Conservation (phyloP, 2,888 invertebrate species). For the Drosophila paranaensis region DNA sequence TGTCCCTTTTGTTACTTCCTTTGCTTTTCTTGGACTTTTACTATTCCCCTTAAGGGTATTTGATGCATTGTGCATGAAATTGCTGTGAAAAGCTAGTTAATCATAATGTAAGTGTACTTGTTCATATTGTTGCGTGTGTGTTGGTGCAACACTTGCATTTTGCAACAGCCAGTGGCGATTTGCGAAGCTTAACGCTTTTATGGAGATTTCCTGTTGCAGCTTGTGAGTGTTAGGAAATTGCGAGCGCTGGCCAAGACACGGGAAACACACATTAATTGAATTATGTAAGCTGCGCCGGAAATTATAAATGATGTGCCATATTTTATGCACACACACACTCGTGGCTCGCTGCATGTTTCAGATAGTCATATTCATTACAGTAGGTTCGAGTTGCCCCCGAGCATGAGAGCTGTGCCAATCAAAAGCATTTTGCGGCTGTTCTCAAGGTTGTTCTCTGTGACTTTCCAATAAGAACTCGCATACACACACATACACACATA, state of each 20-base stretch:
- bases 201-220: conserved; percentile 56
- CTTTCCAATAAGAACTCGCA: conserved; percentile 74
- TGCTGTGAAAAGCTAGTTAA: neutral
- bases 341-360: conserved; percentile 16
- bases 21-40: too few species aligned
- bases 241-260: conserved; percentile 43
- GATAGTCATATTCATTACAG: conserved; percentile 34
- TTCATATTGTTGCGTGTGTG: neutral
- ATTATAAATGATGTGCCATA: conserved; percentile 78
- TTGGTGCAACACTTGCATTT: conserved; percentile 30
- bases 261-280: conserved; percentile 75
- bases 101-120: conserved; percentile 1
- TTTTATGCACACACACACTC: conserved; percentile 48
- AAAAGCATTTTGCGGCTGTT: conserved; percentile 52
- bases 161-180: conserved; percentile 50
- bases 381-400: conserved; percentile 30
- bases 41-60: too few species aligned
- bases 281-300: conserved; percentile 71
- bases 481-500: conserved; percentile 33
- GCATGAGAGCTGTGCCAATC: conserved; percentile 56
- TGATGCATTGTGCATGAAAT: neutral
- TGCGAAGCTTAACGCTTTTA: conserved; percentile 35
- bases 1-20: too few species aligned
- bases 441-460: conserved; percentile 67
- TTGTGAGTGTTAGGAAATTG: conserved; percentile 48